Evolutionary conservation across 2,888 invertebrate species (phyloP).

Genomic region (Pherbina coryleti): DNA sequence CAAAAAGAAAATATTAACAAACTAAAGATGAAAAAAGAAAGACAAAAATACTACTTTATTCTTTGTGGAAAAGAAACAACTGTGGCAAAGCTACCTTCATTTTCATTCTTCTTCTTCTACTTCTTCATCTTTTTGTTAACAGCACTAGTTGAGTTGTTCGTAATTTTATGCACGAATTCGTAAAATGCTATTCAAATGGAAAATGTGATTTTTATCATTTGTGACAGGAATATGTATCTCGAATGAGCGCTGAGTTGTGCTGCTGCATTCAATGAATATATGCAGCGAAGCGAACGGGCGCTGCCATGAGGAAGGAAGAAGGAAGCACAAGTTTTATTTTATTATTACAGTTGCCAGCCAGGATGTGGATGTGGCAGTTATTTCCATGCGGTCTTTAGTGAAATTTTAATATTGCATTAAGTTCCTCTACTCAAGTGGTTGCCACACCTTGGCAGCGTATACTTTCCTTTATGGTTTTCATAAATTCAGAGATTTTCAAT

Average conservation of each 20-base stretch:
- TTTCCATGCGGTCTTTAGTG: no score
- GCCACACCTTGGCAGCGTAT: no score
- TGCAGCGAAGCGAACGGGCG: conserved; percentile 10
- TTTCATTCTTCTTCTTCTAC: not conserved
- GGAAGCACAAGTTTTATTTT: conserved; percentile 5
- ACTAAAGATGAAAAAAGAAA: no score
- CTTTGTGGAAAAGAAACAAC: conserved; percentile 51
- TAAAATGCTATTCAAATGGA: conserved; percentile 68
- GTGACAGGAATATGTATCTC: conserved; percentile 57
- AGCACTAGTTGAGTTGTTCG: conserved; percentile 45
- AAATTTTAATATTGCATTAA: no score
- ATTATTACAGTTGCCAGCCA: conserved; percentile 13
- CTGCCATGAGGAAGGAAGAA: not conserved
- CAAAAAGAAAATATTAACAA: no score
- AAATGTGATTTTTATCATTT: conserved; percentile 68
- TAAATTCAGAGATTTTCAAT: no score
- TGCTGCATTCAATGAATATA: not conserved
- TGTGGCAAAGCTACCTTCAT: not conserved
- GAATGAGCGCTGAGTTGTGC: conserved; percentile 7
- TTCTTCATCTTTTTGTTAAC: not conserved
- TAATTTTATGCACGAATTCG: conserved; percentile 68
- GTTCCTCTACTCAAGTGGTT: no score
- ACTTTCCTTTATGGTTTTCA: no score
- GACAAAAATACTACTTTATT: conserved; percentile 7
- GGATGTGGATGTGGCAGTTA: not conserved